Conservation (phyloP, 2,888 invertebrate genomes). For the Plebejus anna region DNA sequence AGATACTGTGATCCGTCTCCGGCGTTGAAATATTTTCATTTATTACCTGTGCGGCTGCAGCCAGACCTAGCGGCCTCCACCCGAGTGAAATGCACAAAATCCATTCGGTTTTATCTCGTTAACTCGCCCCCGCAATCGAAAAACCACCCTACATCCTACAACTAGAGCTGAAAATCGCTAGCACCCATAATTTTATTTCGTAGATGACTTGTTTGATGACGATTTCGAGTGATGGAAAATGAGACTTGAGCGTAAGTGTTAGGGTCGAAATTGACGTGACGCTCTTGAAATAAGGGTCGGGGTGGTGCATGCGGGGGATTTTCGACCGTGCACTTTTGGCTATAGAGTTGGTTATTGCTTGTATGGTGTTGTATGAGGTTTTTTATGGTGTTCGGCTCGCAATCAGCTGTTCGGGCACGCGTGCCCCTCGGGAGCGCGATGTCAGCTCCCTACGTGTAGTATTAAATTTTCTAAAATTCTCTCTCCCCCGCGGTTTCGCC, state of each 20-base stretch:
- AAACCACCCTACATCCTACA: constrained; percentile 40
- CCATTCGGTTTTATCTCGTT: constrained; percentile 73
- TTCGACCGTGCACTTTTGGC: constrained; percentile 32
- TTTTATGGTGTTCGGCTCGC: constrained; percentile 71
- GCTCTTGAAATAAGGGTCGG: constrained; percentile 54
- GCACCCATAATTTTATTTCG: constrained; percentile 49
- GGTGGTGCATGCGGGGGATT: constrained; percentile 31
- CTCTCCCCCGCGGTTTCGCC: constrained; percentile 40
- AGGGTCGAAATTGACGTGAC: constrained; percentile 49
- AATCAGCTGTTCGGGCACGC: constrained; percentile 78
- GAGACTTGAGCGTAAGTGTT: constrained; percentile 43
- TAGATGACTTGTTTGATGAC: constrained; percentile 55
- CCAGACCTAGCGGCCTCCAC: constrained; percentile 51
- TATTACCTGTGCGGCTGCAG: constrained; percentile 41
- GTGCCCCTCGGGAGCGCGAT: constrained; percentile 63
- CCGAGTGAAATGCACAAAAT: constrained; percentile 74
- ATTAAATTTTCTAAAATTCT: constrained; percentile 58
- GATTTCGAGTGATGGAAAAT: constrained; percentile 50
- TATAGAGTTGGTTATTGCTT: constrained; percentile 41
- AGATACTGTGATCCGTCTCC: constrained; percentile 41
- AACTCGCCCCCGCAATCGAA: constrained; percentile 42
- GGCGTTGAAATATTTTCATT: constrained; percentile 45
- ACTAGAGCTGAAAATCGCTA: constrained; percentile 44
- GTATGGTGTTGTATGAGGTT: constrained; percentile 50
- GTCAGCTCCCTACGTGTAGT: constrained; percentile 58